Conservation (phyloP, 2,888 invertebrate species). For the Brenthis hecate region DNA sequence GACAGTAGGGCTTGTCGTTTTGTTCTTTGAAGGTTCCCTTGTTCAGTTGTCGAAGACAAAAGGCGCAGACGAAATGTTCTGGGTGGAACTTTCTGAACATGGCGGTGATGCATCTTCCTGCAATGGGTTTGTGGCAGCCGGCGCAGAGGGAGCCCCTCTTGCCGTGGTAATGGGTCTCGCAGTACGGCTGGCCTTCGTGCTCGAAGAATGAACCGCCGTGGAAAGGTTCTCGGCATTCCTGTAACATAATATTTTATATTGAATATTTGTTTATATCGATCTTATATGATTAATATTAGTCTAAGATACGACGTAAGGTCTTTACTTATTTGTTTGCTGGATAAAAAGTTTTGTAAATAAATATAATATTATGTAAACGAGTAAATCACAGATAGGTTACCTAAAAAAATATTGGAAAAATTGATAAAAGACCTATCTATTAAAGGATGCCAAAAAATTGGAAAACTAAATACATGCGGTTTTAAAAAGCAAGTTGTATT, state of each 20-base stretch:
- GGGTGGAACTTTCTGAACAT: slow-evolving; percentile 99
- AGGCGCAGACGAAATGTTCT: slow-evolving; percentile 99
- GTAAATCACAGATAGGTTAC: too few relatives aligned
- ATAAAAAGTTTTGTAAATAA: too few relatives aligned
- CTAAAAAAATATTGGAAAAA: too few relatives aligned
- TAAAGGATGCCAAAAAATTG: too few relatives aligned
- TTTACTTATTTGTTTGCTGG: too few relatives aligned
- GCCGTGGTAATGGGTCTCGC: slow-evolving; percentile 99
- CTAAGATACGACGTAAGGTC: too few relatives aligned
- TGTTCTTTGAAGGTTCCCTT: slow-evolving; percentile 99
- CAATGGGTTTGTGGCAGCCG: slow-evolving; percentile 98
- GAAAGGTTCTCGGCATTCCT: slow-evolving; percentile 99
- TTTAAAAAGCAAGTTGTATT: too few relatives aligned
- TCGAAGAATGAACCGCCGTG: slow-evolving; percentile 99
- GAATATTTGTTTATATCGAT: too few relatives aligned
- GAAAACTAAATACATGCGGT: too few relatives aligned
- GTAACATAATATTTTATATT: slow-evolving; percentile 47
- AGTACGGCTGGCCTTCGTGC: slow-evolving; percentile 98
- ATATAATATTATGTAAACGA: too few relatives aligned
- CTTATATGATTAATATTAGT: too few relatives aligned
- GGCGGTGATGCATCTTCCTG: slow-evolving; percentile 98
- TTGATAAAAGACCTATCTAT: too few relatives aligned
- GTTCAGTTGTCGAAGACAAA: slow-evolving; percentile 98
- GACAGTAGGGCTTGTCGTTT: slow-evolving; percentile 99
- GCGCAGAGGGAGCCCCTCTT: slow-evolving; percentile 98